phyloP scores from a whole-genome alignment of 2,797 vertebrate species.

The Lithobates sylvaticus region DNA sequence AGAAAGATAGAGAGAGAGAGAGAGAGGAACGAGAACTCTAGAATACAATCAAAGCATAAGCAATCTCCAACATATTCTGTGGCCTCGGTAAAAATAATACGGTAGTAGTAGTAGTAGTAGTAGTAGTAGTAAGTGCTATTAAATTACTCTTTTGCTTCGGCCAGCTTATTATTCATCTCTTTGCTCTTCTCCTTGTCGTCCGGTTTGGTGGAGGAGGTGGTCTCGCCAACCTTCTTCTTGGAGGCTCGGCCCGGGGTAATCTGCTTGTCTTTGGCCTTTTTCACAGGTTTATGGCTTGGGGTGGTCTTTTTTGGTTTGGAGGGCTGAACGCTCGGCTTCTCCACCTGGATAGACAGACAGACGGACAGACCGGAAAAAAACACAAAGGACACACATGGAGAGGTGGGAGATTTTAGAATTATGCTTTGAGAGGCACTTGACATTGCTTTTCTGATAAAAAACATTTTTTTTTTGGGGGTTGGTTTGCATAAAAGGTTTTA shows the following conservation, averaged over 20 bases:
- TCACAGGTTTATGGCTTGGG: constrained; percentile 86
- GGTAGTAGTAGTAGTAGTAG: constrained; percentile 75
- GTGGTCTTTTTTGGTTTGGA: constrained; percentile 93
- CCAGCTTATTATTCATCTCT: constrained; percentile 99
- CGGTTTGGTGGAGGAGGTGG: constrained; percentile 74
- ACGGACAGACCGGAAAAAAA: constrained; percentile 60
- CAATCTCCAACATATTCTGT: constrained; percentile 89
- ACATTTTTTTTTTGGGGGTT: too few relatives aligned
- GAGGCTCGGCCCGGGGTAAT: constrained; percentile 77
- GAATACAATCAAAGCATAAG: constrained; percentile 74
- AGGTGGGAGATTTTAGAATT: constrained; percentile 58
- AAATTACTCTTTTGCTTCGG: constrained; percentile 99
- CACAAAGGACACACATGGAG: constrained; percentile 65
- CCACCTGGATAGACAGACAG: constrained; percentile 81
- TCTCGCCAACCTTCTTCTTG: constrained; percentile 89
- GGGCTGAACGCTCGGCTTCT: constrained; percentile 86
- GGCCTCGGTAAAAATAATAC: constrained; percentile 78
- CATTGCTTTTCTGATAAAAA: background rate
- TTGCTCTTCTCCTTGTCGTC: constrained; percentile 96
- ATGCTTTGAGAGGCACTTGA: background rate
- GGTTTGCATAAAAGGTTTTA: too few relatives aligned
- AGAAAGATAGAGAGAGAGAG: background rate
- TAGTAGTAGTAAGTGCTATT: constrained; percentile 84
- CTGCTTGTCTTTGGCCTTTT: constrained; percentile 98
- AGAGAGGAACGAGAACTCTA: constrained; percentile 53